Conservation (phyloP, 2,888 invertebrate genomes). For the Mantis religiosa region DNA sequence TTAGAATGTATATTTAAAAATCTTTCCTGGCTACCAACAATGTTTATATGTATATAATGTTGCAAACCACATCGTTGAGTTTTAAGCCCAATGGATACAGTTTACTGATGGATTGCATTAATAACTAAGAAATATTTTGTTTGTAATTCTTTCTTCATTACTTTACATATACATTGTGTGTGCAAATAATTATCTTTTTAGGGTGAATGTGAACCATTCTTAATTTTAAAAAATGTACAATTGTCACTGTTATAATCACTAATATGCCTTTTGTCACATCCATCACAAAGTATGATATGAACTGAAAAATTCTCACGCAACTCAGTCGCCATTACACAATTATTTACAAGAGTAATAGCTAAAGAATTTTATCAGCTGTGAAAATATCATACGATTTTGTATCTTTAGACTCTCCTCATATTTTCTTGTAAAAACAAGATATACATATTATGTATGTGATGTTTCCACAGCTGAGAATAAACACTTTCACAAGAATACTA, state of each 20-base stretch:
- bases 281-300: constrained; percentile 21
- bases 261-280: constrained; percentile 9
- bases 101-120: background rate
- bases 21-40: background rate
- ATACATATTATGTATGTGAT: background rate
- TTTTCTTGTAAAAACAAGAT: background rate
- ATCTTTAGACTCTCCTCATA: background rate
- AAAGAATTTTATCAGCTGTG: background rate
- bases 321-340: constrained; percentile 9
- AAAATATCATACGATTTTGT: background rate
- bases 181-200: background rate
- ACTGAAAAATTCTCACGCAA: constrained; percentile 18
- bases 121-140: background rate
- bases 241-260: background rate
- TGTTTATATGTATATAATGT: constrained; percentile 1
- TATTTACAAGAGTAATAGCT: constrained; percentile 7
- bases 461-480: constrained; percentile 1
- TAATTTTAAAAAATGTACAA: background rate
- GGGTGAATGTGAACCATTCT: background rate
- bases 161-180: background rate
- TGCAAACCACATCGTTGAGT: background rate
- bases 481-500: background rate
- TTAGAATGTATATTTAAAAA: background rate
- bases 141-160: background rate
- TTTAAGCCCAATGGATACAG: background rate